These are phyloP conservation scores for Chaunax sp. DNA, from an alignment of 2,797 vertebrate species.

Conservation along the genomic window DNA sequence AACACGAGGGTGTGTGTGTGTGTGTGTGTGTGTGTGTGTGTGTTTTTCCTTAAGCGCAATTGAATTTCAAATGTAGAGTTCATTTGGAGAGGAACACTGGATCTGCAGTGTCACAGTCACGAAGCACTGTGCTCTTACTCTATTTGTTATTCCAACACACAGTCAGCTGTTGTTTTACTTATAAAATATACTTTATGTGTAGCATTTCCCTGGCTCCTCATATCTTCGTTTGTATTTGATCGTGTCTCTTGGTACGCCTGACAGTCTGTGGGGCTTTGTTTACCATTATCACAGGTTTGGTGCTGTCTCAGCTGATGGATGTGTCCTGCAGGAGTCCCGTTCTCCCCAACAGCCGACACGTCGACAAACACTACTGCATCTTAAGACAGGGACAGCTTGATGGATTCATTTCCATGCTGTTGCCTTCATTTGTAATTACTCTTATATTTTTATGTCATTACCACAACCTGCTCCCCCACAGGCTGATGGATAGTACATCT, in stretches of 20 bases:
- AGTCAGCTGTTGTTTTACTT: background rate
- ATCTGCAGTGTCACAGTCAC: conserved; percentile 5
- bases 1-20: background rate
- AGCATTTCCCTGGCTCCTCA: background rate
- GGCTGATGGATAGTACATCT: conserved; percentile 63
- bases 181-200: background rate
- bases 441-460: conserved; percentile 71
- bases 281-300: conserved; percentile 40
- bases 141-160: conserved; percentile 13
- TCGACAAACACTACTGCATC: conserved; percentile 32
- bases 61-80: conserved; percentile 13
- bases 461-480: conserved; percentile 40
- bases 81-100: background rate
- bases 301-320: conserved; percentile 63
- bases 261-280: conserved; percentile 46
- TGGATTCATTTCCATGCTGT: conserved; percentile 69
- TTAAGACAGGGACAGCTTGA: conserved; percentile 61
- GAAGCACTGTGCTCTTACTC: background rate
- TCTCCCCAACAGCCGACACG: conserved; percentile 31
- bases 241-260: conserved; percentile 9
- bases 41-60: conserved; percentile 6
- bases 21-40: background rate
- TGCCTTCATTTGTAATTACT: conserved; percentile 74
- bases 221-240: conserved; percentile 15
- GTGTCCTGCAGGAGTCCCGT: conserved; percentile 48